phyloP scores from a whole-genome alignment of 30 jellyfish, hydroid and myxozoan genomes.

The Pseudorhiza aurosa region DNA sequence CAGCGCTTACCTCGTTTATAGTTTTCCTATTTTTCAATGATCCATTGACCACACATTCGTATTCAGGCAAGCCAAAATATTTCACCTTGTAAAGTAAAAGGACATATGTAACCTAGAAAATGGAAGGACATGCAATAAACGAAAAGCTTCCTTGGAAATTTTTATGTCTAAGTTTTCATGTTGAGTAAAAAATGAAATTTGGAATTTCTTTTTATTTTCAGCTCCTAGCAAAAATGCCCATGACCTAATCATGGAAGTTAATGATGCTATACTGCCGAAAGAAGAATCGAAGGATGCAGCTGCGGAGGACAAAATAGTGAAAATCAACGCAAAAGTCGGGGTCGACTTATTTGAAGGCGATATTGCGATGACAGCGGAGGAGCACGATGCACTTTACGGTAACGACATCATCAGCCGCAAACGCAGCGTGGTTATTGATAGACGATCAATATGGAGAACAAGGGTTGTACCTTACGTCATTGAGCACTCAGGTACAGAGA shows the following conservation, averaged over 20 bases:
- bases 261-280: not conserved
- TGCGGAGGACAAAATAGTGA: conserved; percentile 42
- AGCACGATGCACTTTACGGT: not conserved
- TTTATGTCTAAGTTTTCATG: too few relatives aligned
- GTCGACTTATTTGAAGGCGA: conserved; percentile 41
- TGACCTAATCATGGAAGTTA: conserved; percentile 28
- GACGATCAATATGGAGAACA: conserved; percentile 19
- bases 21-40: too few relatives aligned
- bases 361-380: conserved; percentile 1
- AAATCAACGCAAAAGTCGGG: conserved; percentile 6
- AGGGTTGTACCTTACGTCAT: conserved; percentile 18
- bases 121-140: too few relatives aligned
- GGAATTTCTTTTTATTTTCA: not conserved
- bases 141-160: too few relatives aligned
- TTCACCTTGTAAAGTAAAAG: too few relatives aligned
- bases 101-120: too few relatives aligned
- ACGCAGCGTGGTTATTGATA: not conserved
- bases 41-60: too few relatives aligned
- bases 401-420: not conserved
- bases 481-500: not conserved
- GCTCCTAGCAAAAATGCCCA: conserved; percentile 37
- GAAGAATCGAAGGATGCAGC: not conserved
- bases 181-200: too few relatives aligned
- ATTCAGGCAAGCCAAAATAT: too few relatives aligned
- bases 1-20: too few relatives aligned